Conservation (phyloP, 2,888 invertebrate species). For the Mellilla xanthometata region DNA sequence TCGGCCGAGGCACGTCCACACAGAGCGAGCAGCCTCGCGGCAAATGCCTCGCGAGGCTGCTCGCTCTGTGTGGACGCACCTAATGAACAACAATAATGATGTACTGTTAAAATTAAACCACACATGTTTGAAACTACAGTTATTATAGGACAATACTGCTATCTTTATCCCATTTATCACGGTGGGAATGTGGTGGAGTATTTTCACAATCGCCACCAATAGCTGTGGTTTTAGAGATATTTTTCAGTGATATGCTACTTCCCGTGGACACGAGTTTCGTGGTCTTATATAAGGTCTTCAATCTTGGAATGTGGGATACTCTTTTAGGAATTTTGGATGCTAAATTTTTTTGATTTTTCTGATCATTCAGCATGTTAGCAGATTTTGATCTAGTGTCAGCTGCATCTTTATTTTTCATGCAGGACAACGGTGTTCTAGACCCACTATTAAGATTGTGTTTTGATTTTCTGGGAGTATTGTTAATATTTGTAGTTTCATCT, state of each 20-base stretch:
- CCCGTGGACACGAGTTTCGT: slow-evolving; percentile 45
- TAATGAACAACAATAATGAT: slow-evolving; percentile 7
- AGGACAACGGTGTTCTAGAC: slow-evolving; percentile 72
- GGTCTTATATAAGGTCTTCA: slow-evolving; percentile 63
- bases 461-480: slow-evolving; percentile 63
- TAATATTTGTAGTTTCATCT: slow-evolving; percentile 62
- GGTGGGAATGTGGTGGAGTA: slow-evolving; percentile 74
- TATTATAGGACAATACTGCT: slow-evolving; percentile 70
- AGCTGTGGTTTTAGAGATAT: slow-evolving; percentile 51
- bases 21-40: slow-evolving; percentile 1
- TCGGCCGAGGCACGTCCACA: no score
- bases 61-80: no score
- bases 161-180: slow-evolving; percentile 77
- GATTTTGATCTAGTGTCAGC: slow-evolving; percentile 70
- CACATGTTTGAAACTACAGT: slow-evolving; percentile 1
- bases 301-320: slow-evolving; percentile 70
- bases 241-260: slow-evolving; percentile 66
- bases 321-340: slow-evolving; percentile 52
- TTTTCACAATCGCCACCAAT: slow-evolving; percentile 73
- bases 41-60: no score
- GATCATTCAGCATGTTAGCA: slow-evolving; percentile 62
- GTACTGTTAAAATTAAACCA: background rate
- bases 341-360: slow-evolving; percentile 46
- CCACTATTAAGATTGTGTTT: slow-evolving; percentile 58
- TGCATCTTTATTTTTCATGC: slow-evolving; percentile 75